Percentiles rank a stretch among this genome's conserved stretches.
Evolutionary conservation across 2,113 vertebrate genomes (phyloP).

Genomic region (Enhydra lutris): DNA sequence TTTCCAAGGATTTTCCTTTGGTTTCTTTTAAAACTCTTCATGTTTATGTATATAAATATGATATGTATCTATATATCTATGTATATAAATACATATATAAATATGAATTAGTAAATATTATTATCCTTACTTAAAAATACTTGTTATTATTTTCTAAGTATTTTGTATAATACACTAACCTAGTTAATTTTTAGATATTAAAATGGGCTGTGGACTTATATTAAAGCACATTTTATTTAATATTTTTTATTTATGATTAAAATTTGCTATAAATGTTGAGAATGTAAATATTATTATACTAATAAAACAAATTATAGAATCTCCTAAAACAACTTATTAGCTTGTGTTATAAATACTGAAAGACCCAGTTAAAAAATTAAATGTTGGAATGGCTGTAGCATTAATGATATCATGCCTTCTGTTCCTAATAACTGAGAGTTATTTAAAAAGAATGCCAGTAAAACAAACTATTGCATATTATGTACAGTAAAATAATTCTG

Average conservation of each 20-base stretch:
- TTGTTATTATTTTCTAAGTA: neutral
- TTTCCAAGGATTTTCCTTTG: conserved; percentile 15
- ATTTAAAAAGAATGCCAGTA: neutral
- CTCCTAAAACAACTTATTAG: neutral
- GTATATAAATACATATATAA: too few species aligned
- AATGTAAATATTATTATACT: neutral
- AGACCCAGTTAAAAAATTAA: neutral
- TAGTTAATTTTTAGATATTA: conserved; percentile 25
- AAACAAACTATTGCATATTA: neutral
- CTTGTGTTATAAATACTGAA: conserved; percentile 17
- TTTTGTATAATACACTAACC: neutral
- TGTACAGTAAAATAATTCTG: neutral
- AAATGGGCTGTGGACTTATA: neutral
- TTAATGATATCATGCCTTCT: conserved; percentile 6
- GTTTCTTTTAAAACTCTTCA: neutral
- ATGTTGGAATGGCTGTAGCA: neutral
- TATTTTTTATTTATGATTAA: conserved; percentile 32
- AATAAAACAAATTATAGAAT: conserved; percentile 2
- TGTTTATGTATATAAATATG: neutral
- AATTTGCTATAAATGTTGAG: conserved; percentile 7
- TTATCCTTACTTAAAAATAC: neutral
- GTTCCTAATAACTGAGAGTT: conserved; percentile 1
- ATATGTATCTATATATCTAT: neutral
- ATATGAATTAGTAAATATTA: neutral
- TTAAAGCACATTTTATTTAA: conserved; percentile 10